phyloP scores from a whole-genome alignment of 64 coral and sea anemone species.

The Trachythela sp. region DNA sequence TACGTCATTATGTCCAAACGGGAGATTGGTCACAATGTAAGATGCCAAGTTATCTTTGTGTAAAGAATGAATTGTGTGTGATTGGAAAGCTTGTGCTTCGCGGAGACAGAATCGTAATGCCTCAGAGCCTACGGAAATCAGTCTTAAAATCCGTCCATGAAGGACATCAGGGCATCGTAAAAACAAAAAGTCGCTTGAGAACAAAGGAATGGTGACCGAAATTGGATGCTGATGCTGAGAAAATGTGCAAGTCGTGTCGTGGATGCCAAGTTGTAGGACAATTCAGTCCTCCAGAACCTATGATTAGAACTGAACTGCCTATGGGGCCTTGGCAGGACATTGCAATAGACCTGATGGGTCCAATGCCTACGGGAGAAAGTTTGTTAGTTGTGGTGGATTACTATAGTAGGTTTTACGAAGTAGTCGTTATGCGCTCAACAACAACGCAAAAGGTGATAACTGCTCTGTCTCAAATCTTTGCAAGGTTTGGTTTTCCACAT shows the following conservation, averaged over 20 bases:
- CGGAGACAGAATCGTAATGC: neutral
- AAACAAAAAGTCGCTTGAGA: neutral
- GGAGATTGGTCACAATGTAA: constrained; percentile 49
- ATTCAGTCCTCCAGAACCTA: neutral
- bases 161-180: neutral
- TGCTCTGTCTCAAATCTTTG: no score
- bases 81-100: constrained; percentile 25
- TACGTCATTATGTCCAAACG: constrained; percentile 20
- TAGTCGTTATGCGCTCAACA: no score
- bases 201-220: neutral
- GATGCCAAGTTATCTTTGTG: constrained; percentile 36
- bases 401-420: no score
- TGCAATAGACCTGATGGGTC: no score
- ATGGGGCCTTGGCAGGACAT: no score
- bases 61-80: constrained; percentile 59
- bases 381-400: no score
- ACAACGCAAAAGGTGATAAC: no score
- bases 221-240: neutral
- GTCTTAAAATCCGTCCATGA: neutral
- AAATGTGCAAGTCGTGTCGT: neutral
- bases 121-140: neutral
- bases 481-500: no score
- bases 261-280: neutral
- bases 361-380: no score
- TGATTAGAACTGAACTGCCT: neutral